These are phyloP conservation scores for Petrophora chlorosata DNA, from an alignment of 2,888 invertebrate species.

Conservation along the genomic window DNA sequence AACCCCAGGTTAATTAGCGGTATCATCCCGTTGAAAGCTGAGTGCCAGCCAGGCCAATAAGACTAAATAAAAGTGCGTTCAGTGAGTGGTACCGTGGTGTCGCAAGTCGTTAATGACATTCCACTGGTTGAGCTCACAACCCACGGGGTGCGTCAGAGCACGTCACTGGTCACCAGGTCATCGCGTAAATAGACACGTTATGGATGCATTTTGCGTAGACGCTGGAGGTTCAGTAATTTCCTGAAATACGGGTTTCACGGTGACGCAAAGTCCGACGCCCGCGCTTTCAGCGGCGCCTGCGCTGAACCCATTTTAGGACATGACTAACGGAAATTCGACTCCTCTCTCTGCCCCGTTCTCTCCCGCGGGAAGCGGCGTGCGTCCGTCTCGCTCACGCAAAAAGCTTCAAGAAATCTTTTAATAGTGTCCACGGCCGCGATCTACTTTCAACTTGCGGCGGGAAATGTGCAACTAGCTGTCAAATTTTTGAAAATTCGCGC, in stretches of 20 bases:
- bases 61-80: slow-evolving; percentile 52
- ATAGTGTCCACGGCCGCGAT: slow-evolving; percentile 85
- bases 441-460: slow-evolving; percentile 82
- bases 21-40: slow-evolving; percentile 18
- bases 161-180: slow-evolving; percentile 62
- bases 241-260: slow-evolving; percentile 81
- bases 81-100: slow-evolving; percentile 52
- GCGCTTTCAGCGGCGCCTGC: slow-evolving; percentile 84
- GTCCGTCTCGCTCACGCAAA: slow-evolving; percentile 76
- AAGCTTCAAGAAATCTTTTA: slow-evolving; percentile 84
- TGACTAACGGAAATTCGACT: slow-evolving; percentile 87
- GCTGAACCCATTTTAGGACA: slow-evolving; percentile 89
- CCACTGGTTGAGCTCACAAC: slow-evolving; percentile 62
- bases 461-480: slow-evolving; percentile 66
- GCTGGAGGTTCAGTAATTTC: slow-evolving; percentile 64
- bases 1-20: slow-evolving; percentile 1
- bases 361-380: slow-evolving; percentile 71
- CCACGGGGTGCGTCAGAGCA: slow-evolving; percentile 70
- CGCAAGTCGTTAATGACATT: slow-evolving; percentile 77
- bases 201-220: slow-evolving; percentile 66
- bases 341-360: slow-evolving; percentile 79
- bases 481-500: slow-evolving; percentile 40
- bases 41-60: slow-evolving; percentile 34
- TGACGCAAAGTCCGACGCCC: slow-evolving; percentile 82
- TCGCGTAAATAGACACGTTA: slow-evolving; percentile 53